Evolutionary conservation across 2,113 vertebrate species (phyloP), one percentile per base, ranked within the genome.

Genomic region (Cebus imitator): DNA sequence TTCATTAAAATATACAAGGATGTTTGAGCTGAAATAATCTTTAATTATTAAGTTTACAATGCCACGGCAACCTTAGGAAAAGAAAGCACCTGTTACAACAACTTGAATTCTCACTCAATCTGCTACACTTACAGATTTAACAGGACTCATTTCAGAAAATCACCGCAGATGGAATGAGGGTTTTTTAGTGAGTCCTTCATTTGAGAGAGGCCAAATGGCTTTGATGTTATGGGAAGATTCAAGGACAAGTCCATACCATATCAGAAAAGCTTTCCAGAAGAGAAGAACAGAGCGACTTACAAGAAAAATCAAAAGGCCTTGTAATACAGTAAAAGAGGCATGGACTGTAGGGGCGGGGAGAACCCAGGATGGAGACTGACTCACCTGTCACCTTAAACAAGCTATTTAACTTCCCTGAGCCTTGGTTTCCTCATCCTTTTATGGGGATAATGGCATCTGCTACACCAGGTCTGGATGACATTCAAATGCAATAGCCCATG

Each of bases 11-110:
- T 66, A 78, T 57, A 88, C 43, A 92, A 75, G 55, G 80, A 84
- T 43, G 30, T 9, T 43, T 40, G 4, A 94, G 12, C 61, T 96
- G 73, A 97, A 96, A 86, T 52, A 86, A 87, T 52, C 18, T 73
- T 97, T 92, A 98, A 95, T 97, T 97, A 97, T 78, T 95, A 91
- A 92, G 75, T 91, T 82, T 32, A 90, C 12, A 96, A 8, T 6
- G 86, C 84, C 94, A 96, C 14, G 68, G 45, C 78, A 95, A 96
- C 87, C 96, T 91, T 0, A 91, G 93, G 43, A 61, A 85, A 68
- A 92, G 92, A 88, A 82, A 95, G 73, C 35, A 86, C 40, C 48
- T 17, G 9, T 12, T 86, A 75, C 17, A 85, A 25, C 25, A 52
- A 43, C 43, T 37, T 0, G 0, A 93, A 91, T 66, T 64, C 30